These are phyloP conservation scores for Phyllotreta striolata DNA, from an alignment of 2,888 invertebrate genomes.

Conservation along the genomic window DNA sequence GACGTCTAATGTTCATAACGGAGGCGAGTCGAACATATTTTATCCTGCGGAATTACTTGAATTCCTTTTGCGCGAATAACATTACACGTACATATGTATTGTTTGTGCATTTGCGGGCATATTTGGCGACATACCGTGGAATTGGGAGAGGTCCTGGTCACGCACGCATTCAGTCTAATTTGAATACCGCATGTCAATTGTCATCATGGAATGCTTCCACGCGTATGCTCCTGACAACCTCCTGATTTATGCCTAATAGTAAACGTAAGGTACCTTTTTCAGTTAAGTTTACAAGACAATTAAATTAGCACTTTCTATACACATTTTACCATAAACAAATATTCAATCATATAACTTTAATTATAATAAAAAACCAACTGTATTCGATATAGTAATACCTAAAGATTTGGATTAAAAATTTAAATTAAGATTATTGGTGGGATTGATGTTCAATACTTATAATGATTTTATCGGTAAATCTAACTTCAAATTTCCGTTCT, in stretches of 20 bases:
- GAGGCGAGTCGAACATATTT: neutral
- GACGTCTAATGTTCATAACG: conserved; percentile 11
- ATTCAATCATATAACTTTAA: no score
- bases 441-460: conserved; percentile 1
- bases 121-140: conserved; percentile 28
- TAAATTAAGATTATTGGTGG: conserved; percentile 28
- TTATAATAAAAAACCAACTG: no score
- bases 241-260: conserved; percentile 17
- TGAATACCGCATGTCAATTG: conserved; percentile 39
- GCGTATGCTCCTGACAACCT: conserved; percentile 26
- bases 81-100: conserved; percentile 11
- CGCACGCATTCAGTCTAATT: conserved; percentile 35
- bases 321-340: no score
- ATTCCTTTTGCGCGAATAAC: conserved; percentile 20
- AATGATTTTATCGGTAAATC: conserved; percentile 1
- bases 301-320: no score
- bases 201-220: conserved; percentile 36
- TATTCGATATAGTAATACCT: no score
- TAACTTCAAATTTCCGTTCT: conserved; percentile 6
- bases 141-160: conserved; percentile 27
- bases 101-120: conserved; percentile 17
- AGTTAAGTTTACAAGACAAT: neutral
- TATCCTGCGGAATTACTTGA: conserved; percentile 8
- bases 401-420: conserved; percentile 1
- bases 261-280: neutral